A percentile compares a stretch with the other conserved stretches of the same genome.
These are phyloP conservation scores for Bagarius yarrelli DNA, from an alignment of 2,113 vertebrate genomes.

Conservation along the genomic window DNA sequence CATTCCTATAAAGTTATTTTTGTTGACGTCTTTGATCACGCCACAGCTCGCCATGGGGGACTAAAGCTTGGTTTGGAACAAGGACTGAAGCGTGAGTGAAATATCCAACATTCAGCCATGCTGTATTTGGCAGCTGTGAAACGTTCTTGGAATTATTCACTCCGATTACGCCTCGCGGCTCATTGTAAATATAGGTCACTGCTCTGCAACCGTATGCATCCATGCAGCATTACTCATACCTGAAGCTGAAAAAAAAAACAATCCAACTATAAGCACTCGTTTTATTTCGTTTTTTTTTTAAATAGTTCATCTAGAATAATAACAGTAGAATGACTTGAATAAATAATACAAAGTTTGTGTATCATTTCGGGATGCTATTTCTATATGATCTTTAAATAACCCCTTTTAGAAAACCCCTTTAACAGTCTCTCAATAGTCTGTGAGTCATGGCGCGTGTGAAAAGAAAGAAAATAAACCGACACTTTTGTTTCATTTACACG, in stretches of 20 bases:
- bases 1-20: slow-evolving; percentile 2
- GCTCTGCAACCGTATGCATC: slow-evolving; percentile 9
- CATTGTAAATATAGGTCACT: slow-evolving; percentile 49
- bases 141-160: slow-evolving; percentile 42
- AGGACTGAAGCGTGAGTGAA: slow-evolving; percentile 22
- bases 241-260: slow-evolving; percentile 29
- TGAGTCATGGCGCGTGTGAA: background rate
- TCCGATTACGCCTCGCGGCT: slow-evolving; percentile 36
- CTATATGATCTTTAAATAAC: background rate
- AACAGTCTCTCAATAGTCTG: background rate
- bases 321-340: background rate
- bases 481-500: slow-evolving; percentile 35
- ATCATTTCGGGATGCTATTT: background rate
- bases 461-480: no score
- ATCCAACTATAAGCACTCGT: slow-evolving; percentile 17
- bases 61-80: slow-evolving; percentile 18
- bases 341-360: background rate
- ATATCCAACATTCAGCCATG: slow-evolving; percentile 6
- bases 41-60: slow-evolving; percentile 1
- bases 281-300: slow-evolving; percentile 23
- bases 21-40: slow-evolving; percentile 14
- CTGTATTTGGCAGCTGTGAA: slow-evolving; percentile 36
- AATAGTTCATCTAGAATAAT: slow-evolving; percentile 37
- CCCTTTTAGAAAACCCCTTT: background rate
- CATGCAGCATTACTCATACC: slow-evolving; percentile 47